Percentiles rank a stretch among this genome's conserved stretches.
phyloP scores from a whole-genome alignment of 2,888 invertebrate genomes.

The Netelia melanura region DNA sequence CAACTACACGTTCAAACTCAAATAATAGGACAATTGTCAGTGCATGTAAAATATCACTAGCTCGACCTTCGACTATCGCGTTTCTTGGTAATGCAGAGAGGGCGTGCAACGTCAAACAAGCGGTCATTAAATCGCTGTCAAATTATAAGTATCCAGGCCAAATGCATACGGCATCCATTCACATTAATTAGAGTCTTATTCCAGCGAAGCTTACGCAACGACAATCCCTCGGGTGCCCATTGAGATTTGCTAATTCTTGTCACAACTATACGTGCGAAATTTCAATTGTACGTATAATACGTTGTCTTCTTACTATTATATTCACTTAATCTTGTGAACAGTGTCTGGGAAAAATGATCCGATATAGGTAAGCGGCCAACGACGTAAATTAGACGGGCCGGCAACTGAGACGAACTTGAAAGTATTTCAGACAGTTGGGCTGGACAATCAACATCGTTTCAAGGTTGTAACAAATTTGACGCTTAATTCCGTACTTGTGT shows the following conservation, averaged over 20 bases:
- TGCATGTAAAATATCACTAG: neutral
- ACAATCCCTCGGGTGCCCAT: neutral
- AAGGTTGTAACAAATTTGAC: too few species aligned
- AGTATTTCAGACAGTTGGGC: too few species aligned
- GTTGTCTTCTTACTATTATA: neutral
- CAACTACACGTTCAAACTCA: neutral
- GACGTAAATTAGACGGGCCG: too few species aligned
- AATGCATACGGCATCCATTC: slow-evolving; percentile 64
- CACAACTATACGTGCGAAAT: slow-evolving; percentile 14
- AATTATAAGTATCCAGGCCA: slow-evolving; percentile 63
- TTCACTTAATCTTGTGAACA: neutral
- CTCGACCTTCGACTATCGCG: slow-evolving; percentile 39
- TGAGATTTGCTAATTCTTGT: neutral
- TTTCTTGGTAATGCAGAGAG: slow-evolving; percentile 20
- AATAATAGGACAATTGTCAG: slow-evolving; percentile 29
- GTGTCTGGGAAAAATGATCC: neutral
- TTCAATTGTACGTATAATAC: neutral
- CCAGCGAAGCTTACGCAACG: slow-evolving; percentile 69
- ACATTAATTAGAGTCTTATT: slow-evolving; percentile 70
- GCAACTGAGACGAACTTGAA: too few species aligned
- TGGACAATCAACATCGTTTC: too few species aligned
- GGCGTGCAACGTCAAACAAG: slow-evolving; percentile 37
- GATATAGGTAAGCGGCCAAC: neutral
- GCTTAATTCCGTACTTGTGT: too few species aligned
- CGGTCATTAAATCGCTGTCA: slow-evolving; percentile 54